These are phyloP conservation scores for silkworm (Bombyx mori) DNA, from an alignment of 1,140 invertebrate genomes.

Conservation along the genomic window ASM3026992v2 NC_085110.1:1282501-1283000, in stretches of 20 bases:
- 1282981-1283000: too few relatives aligned
- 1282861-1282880: too few relatives aligned
- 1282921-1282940: too few relatives aligned
- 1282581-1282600: slow-evolving; percentile 80
- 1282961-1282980: too few relatives aligned
- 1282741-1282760: slow-evolving; percentile 87
- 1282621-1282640: slow-evolving; percentile 86
- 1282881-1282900: too few relatives aligned
- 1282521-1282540: too few relatives aligned
- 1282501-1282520: too few relatives aligned
- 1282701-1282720: slow-evolving; percentile 85
- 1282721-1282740: slow-evolving; percentile 91
- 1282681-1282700: slow-evolving; percentile 80
- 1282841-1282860: too few relatives aligned
- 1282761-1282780: slow-evolving; percentile 90
- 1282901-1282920: too few relatives aligned
- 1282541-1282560: slow-evolving; percentile 36
- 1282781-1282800: slow-evolving; percentile 64
- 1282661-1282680: slow-evolving; percentile 81
- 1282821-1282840: too few relatives aligned
- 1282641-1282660: slow-evolving; percentile 87
- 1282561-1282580: slow-evolving; percentile 78
- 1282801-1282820: too few relatives aligned
- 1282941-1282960: too few relatives aligned
- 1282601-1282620: slow-evolving; percentile 89